Base-by-base conservation (phyloP, 2,797 vertebrate genomes). In the Alectoris magna region DNA sequence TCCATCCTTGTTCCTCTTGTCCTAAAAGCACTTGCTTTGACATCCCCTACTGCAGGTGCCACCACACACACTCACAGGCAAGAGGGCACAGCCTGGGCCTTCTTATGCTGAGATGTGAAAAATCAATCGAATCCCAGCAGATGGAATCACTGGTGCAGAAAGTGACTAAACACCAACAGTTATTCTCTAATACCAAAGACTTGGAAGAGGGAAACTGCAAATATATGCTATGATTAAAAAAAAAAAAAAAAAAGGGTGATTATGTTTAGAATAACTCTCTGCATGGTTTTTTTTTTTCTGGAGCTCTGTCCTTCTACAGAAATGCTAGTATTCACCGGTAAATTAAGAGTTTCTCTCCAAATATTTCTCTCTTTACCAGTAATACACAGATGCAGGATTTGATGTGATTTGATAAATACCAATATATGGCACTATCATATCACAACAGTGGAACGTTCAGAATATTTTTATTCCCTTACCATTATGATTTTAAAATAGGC, bases 121-220 rank as follows among this genome's bases (percentile, higher is more conserved):
- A 96, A 96, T 96, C 95, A 94, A 96, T 96, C 34, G 71, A 91
- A 91, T 74, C 39, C 49, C 86, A 83, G 89, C 78, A 87, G 81
- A 87, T 60, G 63, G 67, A 96, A 90, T 77, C 93, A 87, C 23
- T 85, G 91, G 66, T 56, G 96, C 94, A 95, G 92, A 96, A 96
- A 92, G 90, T 80, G 90, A 88, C 85, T 70, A 78, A 91, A 93
- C 69, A 80, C 68, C 46, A 56, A 24, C 87, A 88, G 77, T 72
- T 94, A 72, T 17, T 75, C 70, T 82, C 76, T 86, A 67, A 80
- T 56, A 77, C 12, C 41, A 29, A 89, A 85, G 67, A 27, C 82
- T 67, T 85, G 62, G 83, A 87, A 88, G 79, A 62, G 44, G 44
- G 48, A 92, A 79, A 53, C 53, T 70, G 56, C 36, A 93, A 93